Conservation (phyloP, 2,113 vertebrate species). For the Tringa solitaria region DNA sequence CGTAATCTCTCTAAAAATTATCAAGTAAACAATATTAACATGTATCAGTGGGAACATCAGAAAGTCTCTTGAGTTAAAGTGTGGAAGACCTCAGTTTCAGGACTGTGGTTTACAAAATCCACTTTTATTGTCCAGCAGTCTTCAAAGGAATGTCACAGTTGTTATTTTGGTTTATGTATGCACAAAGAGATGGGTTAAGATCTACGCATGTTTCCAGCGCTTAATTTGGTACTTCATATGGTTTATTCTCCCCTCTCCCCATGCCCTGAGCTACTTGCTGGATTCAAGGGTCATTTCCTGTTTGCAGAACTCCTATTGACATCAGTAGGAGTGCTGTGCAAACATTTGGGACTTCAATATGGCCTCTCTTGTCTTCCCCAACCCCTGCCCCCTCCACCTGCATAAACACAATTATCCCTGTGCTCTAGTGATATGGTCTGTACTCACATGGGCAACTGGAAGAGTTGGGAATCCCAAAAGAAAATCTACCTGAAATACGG, state of each 20-base stretch:
- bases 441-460: accelerated
- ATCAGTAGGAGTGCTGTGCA: constrained; percentile 1
- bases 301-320: background rate
- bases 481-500: background rate
- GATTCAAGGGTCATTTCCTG: constrained; percentile 17
- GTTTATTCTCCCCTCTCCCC: background rate
- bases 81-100: background rate
- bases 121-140: background rate
- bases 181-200: background rate
- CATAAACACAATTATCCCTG: background rate
- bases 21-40: background rate
- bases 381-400: background rate
- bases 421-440: background rate
- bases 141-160: background rate
- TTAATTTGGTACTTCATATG: background rate
- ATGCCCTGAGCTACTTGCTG: background rate
- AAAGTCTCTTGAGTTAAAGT: background rate
- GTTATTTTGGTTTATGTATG: background rate
- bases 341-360: background rate
- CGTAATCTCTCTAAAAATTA: background rate
- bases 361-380: background rate
- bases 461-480: background rate
- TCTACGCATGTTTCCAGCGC: background rate
- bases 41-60: background rate
- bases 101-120: background rate